phyloP scores from a whole-genome alignment of 2,113 vertebrate genomes.

The Alouatta palliata region DNA sequence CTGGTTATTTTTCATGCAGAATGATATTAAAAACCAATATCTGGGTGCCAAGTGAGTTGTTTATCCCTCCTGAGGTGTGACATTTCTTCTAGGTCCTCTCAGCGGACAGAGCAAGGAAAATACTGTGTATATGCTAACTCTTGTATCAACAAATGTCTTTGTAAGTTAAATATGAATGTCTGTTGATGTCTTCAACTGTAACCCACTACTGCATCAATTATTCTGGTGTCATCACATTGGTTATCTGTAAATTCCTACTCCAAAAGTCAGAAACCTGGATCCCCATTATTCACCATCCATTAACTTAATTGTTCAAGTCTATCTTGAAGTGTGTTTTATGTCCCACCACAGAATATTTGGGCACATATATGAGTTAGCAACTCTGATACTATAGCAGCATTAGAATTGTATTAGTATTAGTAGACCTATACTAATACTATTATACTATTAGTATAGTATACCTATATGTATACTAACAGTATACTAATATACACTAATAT shows the following conservation, averaged over 20 bases:
- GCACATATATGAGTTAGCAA: too few species aligned
- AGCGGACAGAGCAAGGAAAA: neutral
- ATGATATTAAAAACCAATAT: neutral
- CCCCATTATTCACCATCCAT: neutral
- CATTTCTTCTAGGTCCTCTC: neutral
- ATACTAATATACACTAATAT: too few species aligned
- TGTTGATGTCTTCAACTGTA: neutral
- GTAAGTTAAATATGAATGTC: neutral
- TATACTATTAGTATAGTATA: too few species aligned
- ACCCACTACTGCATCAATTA: neutral
- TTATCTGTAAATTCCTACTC: neutral
- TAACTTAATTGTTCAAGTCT: neutral
- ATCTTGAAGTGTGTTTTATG: neutral
- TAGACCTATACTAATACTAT: too few species aligned
- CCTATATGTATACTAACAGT: too few species aligned
- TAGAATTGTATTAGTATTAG: too few species aligned
- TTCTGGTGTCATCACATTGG: neutral
- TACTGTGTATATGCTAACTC: neutral
- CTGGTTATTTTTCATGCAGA: neutral
- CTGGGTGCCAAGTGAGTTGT: neutral
- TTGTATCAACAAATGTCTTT: neutral
- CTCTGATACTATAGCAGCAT: too few species aligned
- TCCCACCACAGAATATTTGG: too few species aligned
- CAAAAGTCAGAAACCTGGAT: neutral
- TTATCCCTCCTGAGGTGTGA: neutral